A percentile compares a stretch with the other conserved stretches of the same genome.
These are phyloP conservation scores for Prionchulus punctatus DNA, from an alignment of 2,888 invertebrate species.

Conservation along the genomic window DNA sequence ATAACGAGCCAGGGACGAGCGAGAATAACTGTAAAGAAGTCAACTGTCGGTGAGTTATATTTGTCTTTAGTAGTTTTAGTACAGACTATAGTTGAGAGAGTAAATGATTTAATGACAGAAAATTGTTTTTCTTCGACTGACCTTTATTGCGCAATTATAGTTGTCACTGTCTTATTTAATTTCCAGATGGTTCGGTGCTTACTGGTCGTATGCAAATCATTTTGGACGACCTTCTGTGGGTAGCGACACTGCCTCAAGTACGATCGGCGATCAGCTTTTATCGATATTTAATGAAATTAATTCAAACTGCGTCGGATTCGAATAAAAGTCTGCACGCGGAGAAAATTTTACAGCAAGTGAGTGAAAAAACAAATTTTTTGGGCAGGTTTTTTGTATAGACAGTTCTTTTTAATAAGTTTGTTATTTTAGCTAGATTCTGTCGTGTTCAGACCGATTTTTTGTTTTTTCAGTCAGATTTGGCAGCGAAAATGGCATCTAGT, in stretches of 20 bases:
- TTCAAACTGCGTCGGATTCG: constrained; percentile 53
- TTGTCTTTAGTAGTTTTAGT: background rate
- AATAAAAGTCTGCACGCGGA: constrained; percentile 47
- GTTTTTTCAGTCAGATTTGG: too few species aligned
- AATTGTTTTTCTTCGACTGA: background rate
- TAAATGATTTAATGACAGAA: background rate
- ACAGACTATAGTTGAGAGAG: too few species aligned
- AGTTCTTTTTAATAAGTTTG: too few species aligned
- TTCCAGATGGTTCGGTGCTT: constrained; percentile 73
- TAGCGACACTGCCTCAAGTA: constrained; percentile 39
- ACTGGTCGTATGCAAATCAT: constrained; percentile 78
- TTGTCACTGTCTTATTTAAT: constrained; percentile 2
- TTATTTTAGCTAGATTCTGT: background rate
- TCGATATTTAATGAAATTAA: constrained; percentile 62
- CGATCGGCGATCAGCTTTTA: constrained; percentile 49
- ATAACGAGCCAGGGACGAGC: constrained; percentile 85
- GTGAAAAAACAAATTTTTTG: too few species aligned
- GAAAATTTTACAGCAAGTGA: background rate
- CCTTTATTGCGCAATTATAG: background rate
- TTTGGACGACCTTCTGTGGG: constrained; percentile 90
- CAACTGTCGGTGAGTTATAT: constrained; percentile 17
- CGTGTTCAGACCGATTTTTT: background rate
- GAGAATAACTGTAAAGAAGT: constrained; percentile 82
- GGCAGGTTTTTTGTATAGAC: too few species aligned
- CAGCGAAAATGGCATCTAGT: background rate